Conservation (phyloP, 2,888 invertebrate species). For the Terebella lapidaria region DNA sequence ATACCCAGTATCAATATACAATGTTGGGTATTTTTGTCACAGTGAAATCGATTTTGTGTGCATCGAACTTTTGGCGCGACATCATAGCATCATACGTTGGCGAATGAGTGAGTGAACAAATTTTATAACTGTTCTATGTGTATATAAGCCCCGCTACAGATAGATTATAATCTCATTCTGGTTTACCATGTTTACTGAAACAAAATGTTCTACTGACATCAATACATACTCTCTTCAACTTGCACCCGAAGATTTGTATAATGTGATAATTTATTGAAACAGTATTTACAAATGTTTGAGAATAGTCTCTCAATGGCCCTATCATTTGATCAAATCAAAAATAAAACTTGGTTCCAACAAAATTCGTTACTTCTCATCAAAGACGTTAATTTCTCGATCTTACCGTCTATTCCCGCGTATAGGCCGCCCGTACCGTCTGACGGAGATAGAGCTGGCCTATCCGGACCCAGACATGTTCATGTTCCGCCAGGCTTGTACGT, state of each 20-base stretch:
- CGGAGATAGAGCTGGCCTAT: constrained; percentile 26
- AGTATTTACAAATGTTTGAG: no score
- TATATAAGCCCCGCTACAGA: background rate
- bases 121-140: no score
- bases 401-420: background rate
- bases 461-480: constrained; percentile 36
- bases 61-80: constrained; percentile 90
- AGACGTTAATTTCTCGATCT: background rate
- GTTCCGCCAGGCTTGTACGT: constrained; percentile 50
- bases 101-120: constrained; percentile 47
- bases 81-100: constrained; percentile 91
- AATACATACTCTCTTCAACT: no score
- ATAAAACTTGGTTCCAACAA: background rate
- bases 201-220: no score
- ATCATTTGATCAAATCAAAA: background rate
- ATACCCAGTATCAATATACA: no score
- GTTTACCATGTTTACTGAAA: no score
- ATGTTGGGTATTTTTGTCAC: constrained; percentile 32
- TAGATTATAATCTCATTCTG: background rate
- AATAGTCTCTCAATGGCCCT: no score
- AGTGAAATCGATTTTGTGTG: constrained; percentile 96
- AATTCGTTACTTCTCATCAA: background rate
- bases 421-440: constrained; percentile 46
- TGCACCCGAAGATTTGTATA: no score
- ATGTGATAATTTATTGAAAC: no score